These are phyloP conservation scores for Thereva nobilitata DNA, from an alignment of 2,888 invertebrate genomes.

Conservation along the genomic window DNA sequence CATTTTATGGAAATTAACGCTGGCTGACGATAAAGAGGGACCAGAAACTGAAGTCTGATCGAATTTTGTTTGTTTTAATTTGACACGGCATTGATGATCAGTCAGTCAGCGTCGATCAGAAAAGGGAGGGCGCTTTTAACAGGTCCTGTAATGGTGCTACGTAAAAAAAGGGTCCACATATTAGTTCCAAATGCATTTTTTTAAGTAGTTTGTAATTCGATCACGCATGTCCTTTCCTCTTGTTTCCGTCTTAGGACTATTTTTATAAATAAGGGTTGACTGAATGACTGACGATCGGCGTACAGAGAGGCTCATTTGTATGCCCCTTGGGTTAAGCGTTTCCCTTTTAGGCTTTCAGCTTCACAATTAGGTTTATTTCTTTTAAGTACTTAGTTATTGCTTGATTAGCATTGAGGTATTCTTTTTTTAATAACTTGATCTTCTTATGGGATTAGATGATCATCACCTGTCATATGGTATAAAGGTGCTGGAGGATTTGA, in stretches of 20 bases:
- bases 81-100: not conserved
- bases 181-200: too few species aligned
- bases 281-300: not conserved
- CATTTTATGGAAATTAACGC: constrained; percentile 4
- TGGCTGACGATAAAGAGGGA: not conserved
- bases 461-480: too few species aligned
- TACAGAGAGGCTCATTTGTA: constrained; percentile 4
- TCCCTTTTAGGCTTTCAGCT: not conserved
- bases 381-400: not conserved
- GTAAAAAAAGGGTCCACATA: too few species aligned
- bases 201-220: constrained; percentile 5
- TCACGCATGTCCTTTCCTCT: constrained; percentile 17
- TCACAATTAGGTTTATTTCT: not conserved
- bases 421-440: not conserved
- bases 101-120: too few species aligned
- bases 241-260: not conserved
- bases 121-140: too few species aligned
- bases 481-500: too few species aligned
- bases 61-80: constrained; percentile 9
- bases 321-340: constrained; percentile 3
- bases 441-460: not conserved
- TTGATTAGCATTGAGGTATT: not conserved
- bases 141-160: too few species aligned
- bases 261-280: constrained; percentile 2
- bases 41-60: not conserved